Evolutionary conservation across 2,888 invertebrate genomes (phyloP).

Genomic region (Agrochola lota): DNA sequence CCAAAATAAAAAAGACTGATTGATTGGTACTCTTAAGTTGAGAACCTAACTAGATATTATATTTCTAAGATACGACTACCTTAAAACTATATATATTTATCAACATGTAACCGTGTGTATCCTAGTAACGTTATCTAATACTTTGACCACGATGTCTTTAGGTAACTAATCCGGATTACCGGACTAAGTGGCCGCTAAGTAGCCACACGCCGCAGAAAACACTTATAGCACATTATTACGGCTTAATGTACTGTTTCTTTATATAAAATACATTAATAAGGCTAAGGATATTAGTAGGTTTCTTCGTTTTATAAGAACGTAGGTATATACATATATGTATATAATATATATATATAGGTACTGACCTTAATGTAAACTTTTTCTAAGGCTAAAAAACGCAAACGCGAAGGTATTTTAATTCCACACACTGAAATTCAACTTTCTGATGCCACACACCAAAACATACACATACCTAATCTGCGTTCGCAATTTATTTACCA

Average conservation of each 20-base stretch:
- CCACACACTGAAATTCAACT: background rate
- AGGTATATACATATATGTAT: too few species aligned
- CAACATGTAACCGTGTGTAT: background rate
- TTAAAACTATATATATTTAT: background rate
- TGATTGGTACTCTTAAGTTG: background rate
- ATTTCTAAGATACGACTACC: background rate
- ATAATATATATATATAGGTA: too few species aligned
- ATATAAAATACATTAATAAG: conserved; percentile 51
- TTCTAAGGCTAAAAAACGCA: background rate
- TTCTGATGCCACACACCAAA: background rate
- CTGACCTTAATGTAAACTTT: too few species aligned
- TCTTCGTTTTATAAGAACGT: conserved; percentile 10
- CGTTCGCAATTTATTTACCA: too few species aligned
- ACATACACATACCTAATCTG: background rate
- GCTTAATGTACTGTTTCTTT: conserved; percentile 44
- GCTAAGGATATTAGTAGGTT: conserved; percentile 41
- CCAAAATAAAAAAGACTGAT: too few species aligned
- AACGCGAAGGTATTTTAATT: background rate
- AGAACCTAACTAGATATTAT: background rate
- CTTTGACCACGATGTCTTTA: conserved; percentile 57
- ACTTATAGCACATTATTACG: conserved; percentile 59
- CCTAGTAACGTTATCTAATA: conserved; percentile 53
- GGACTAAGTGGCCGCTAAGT: conserved; percentile 59
- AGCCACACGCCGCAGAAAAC: conserved; percentile 56
- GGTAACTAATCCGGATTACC: conserved; percentile 61